A percentile compares a stretch with the other conserved stretches of the same genome.
These are phyloP conservation scores for Drosophila bocqueti DNA, from an alignment of 1,140 invertebrate species.

Conservation along the genomic window DNA sequence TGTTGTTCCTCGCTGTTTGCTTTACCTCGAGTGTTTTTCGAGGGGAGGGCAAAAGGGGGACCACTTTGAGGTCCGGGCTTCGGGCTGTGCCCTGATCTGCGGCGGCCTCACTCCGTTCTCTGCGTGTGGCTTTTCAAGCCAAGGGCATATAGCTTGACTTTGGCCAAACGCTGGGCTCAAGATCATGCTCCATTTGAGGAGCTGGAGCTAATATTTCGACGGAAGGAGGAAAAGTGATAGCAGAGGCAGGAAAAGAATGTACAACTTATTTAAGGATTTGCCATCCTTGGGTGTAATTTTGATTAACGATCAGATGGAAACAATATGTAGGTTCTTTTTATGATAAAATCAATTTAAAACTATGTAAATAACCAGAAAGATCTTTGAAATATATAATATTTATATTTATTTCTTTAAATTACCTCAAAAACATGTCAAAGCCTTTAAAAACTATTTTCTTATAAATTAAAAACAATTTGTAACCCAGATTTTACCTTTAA, in stretches of 20 bases:
- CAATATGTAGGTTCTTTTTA: too few relatives aligned
- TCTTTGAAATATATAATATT: too few relatives aligned
- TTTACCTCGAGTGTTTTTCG: conserved; percentile 18
- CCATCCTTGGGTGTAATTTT: too few relatives aligned
- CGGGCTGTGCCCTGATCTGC: conserved; percentile 25
- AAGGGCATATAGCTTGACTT: conserved; percentile 74
- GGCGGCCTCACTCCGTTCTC: conserved; percentile 53
- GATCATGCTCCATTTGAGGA: conserved; percentile 47
- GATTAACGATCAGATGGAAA: too few relatives aligned
- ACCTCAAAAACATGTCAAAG: too few relatives aligned
- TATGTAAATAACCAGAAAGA: too few relatives aligned
- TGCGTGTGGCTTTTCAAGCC: conserved; percentile 75
- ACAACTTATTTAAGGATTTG: not conserved
- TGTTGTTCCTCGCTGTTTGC: conserved; percentile 28
- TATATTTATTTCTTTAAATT: too few relatives aligned
- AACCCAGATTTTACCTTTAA: too few relatives aligned
- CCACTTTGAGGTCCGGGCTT: conserved; percentile 9
- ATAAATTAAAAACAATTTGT: too few relatives aligned
- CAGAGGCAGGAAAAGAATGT: not conserved
- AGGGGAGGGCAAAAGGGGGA: not conserved
- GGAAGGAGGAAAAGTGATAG: conserved; percentile 24
- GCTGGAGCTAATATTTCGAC: not conserved
- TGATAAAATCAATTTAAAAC: too few relatives aligned
- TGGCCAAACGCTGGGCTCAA: conserved; percentile 56
- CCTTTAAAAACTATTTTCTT: too few relatives aligned